These are phyloP conservation scores for Abramis brama DNA, from an alignment of 2,113 vertebrate species.

Conservation along the genomic window DNA sequence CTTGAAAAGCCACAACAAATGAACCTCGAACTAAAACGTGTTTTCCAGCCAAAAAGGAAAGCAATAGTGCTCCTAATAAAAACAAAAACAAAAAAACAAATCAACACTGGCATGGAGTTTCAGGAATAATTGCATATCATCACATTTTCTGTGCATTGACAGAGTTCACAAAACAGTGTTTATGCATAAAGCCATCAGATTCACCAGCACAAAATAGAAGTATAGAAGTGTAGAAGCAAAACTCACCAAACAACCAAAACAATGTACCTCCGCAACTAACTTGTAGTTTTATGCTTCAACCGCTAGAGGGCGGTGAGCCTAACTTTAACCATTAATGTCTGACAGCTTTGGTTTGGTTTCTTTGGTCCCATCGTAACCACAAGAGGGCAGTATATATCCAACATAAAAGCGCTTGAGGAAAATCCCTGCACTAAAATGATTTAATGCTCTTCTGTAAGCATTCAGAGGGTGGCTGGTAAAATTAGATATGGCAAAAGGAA, in stretches of 20 bases:
- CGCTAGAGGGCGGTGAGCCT: background rate
- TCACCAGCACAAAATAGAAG: background rate
- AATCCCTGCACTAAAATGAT: background rate
- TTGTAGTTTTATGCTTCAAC: background rate
- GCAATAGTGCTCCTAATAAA: background rate
- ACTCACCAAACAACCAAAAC: background rate
- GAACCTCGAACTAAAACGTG: too few species aligned
- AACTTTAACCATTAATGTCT: background rate
- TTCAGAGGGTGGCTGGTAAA: background rate
- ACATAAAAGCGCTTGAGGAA: background rate
- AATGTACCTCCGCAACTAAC: background rate
- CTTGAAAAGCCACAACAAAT: too few species aligned
- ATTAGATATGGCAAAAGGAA: background rate
- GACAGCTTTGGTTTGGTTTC: background rate
- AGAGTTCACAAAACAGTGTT: background rate
- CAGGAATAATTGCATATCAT: background rate
- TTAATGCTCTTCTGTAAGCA: background rate
- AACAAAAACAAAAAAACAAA: background rate
- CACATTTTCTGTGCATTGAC: background rate
- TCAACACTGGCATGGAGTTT: background rate
- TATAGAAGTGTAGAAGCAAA: background rate
- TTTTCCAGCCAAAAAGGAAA: background rate
- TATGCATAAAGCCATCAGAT: background rate
- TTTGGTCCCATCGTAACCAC: background rate
- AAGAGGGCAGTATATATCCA: conserved; percentile 32